Evolutionary conservation across 2,888 invertebrate genomes (phyloP), one percentile per base, ranked within the genome.

Genomic region (Mesorhabditis sp.): DNA sequence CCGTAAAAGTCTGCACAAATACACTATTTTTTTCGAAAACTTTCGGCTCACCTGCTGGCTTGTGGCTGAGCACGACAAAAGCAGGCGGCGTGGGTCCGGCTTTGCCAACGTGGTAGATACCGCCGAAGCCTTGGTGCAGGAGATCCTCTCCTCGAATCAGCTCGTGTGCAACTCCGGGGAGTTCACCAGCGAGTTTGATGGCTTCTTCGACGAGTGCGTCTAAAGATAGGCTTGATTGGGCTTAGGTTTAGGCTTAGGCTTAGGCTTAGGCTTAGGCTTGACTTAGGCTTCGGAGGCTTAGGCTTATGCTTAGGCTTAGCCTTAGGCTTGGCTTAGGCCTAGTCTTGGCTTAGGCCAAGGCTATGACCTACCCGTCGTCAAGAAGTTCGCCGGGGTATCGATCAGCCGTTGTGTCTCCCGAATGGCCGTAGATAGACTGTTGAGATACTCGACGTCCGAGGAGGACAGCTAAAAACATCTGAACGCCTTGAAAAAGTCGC

Each of bases 381-480:
- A 92, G 79, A 92, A 90, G 83, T 91, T 92, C 85, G 92, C 92
- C 0, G 94, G 94, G n/a, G 90, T 91, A 86, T 94, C 94, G 0
- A 93, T 92, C 78, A 94, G 91, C 77, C 90, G 89, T 0, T 93
- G 93, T 0, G 93, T 90, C 44, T 92, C 87, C 4, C 93, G 89
- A 13, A 93, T 84, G 13, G 86, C 85, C 45, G 86, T 81, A 5
- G 86, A 86, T 4, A 85, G 77, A 43, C 81, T 79, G 41, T 76
- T 76, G 41, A 88, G 74, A 76, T 86, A 86, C 15, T 79, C 71
- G 0, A 87, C 70, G 72, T 88, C 88, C 4, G 78, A 67, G 4
- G 72, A 69, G 28, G 71, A 68, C 6, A 81, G 70, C 45, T 66
- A 65, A 28, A 28, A 28, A 28, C 28, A 28, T 1, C 28, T 28